Evolutionary conservation across 2,888 invertebrate species (phyloP).

Genomic region (Hirtodrosophila trivittata): DNA sequence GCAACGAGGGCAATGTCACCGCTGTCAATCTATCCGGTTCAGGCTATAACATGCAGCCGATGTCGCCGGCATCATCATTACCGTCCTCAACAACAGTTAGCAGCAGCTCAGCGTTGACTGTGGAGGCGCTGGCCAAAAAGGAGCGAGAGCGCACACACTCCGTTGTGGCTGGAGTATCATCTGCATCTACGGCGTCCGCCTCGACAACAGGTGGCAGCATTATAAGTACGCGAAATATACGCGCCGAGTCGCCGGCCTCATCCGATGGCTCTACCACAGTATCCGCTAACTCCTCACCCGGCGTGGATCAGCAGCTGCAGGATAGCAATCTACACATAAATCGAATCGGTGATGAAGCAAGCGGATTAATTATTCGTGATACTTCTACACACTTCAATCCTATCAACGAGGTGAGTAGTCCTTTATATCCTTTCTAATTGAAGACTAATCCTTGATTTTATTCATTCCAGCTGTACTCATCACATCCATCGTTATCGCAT

Average conservation of each 20-base stretch:
- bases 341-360: slow-evolving; percentile 61
- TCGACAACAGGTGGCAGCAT: slow-evolving; percentile 38
- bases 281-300: slow-evolving; percentile 93
- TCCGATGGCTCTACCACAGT: slow-evolving; percentile 92
- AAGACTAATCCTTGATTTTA: background rate
- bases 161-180: slow-evolving; percentile 35
- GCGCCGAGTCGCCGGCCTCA: slow-evolving; percentile 83
- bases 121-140: slow-evolving; percentile 74
- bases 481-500: slow-evolving; percentile 72
- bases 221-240: slow-evolving; percentile 57
- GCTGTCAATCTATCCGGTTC: slow-evolving; percentile 46
- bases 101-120: slow-evolving; percentile 52
- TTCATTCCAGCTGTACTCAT: slow-evolving; percentile 78
- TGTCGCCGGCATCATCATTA: slow-evolving; percentile 41
- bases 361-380: slow-evolving; percentile 36
- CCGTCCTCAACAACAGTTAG: slow-evolving; percentile 37
- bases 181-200: slow-evolving; percentile 31
- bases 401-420: slow-evolving; percentile 81
- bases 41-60: slow-evolving; percentile 59
- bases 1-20: slow-evolving; percentile 23
- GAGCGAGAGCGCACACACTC: slow-evolving; percentile 58
- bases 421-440: background rate
- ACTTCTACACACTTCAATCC: slow-evolving; percentile 83
- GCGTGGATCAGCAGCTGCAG: slow-evolving; percentile 86
- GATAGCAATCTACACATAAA: slow-evolving; percentile 78